Base-by-base conservation (phyloP, 2,113 vertebrate species). In the Prochilodus magdalenae region DNA sequence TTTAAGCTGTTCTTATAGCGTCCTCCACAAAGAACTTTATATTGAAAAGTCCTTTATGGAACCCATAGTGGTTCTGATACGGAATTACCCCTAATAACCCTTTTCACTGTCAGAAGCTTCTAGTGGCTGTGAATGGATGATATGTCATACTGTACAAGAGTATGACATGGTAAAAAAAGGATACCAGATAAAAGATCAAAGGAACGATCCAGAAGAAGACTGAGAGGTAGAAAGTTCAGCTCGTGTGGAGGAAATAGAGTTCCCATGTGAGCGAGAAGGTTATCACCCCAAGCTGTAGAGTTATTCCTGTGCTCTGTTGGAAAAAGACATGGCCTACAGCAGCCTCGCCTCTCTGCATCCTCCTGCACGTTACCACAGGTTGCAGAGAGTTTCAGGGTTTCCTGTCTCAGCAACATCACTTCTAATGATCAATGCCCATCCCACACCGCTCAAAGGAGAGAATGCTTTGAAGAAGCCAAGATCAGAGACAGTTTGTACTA, bases 391-490 rank as follows among this genome's bases (percentile, higher is more conserved):
- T 51, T 70, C 73, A 57, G 72, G 40, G 51, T 27, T 71, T 80
- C 53, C 82, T 83, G 82, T 74, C 70, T 74, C 53, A 78, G 73
- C 75, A 78, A 63, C 69, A 86, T 67, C 36, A 81, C 60, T 57
- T 59, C 72, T 74, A 60, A 80, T 73, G 73, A 85, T 81, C 67
- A 55, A 69, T 77, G 55, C 30, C 33, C 36, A 51, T 55, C 74
- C 24, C 53, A 62, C 30, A 33, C 29, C 69, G 86, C 67, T 79
- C 65, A 59, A 69, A 84, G 72, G 33, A 80, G 49, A 62, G 49
- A 44, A 77, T 30, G 71, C 84, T 86, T 86, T 83, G 71, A 86
- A 73, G 70, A 62, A 70, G 75, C 47, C 29, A n/a, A 63, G 27
- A 74, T 87, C 83, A 83, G 29, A 79, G 49, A 27, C 67, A 51